Evolutionary conservation across 2,888 invertebrate species (phyloP), one percentile per base, ranked within the genome.

Genomic region (Athripsodes cinereus): DNA sequence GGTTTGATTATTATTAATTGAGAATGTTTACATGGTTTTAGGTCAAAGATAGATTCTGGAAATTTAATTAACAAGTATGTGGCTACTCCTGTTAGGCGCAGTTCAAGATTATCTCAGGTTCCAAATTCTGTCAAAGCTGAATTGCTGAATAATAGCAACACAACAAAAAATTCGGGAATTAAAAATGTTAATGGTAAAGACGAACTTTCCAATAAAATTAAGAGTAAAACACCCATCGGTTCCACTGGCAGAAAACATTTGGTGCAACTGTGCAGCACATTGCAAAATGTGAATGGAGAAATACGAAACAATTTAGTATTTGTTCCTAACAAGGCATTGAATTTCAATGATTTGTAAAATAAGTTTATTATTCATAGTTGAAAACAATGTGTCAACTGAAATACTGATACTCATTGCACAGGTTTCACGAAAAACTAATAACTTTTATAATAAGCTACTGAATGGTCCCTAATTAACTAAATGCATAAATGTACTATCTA

Each of bases 291-390:
- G 2, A 59, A 64, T 44, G 59, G 60, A 2, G 59, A 62, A 50
- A 59, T 60, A 19, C 55, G 57, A 40, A 51, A 55, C 19, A 53
- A 57, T 20, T 20, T 64, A 44, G 53, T 62, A 6, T 64, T 64
- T 57, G 59, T 64, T 2, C 64, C 64, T 6, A 64, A 64, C 26
- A 64, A 64, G 21, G 64, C 64, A 2, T 53, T 64, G 11, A 61
- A 57, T 47, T 64, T 62, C 53, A 53, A 62, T 16, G 56, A 61
- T 52, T 59, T 40, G 40, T 40, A 40, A 26, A 13, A 31, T 31
- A 31, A 8, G 54, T 46, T 58, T 16, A 58, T 16, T 58, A 22
- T 52, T 20, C 13, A 16, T n/a, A n/a, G n/a, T n/a, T n/a, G n/a
- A n/a, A n/a, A n/a, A 19, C 19, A 19, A 3, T 47, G 47, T 47